Evolutionary conservation across 1,140 invertebrate species (phyloP), one percentile per base, ranked within the genome.

Genomic region (Augochlora pura): DNA sequence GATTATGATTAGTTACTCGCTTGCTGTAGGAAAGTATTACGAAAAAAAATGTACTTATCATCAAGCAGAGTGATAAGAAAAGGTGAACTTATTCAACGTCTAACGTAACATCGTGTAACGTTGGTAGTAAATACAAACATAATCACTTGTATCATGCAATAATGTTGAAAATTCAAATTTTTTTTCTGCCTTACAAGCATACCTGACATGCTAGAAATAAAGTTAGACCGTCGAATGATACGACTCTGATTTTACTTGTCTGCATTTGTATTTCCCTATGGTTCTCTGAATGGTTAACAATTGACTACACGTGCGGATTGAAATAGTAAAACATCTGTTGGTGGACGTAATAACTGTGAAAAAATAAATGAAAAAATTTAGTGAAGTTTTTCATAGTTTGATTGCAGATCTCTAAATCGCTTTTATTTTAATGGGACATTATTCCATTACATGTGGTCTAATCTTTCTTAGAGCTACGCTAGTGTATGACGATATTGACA

Each of bases 31-130:
- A 42, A 52, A 68, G 60, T 63, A 75, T 68, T 73, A 65, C 49
- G 42, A 67, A 42, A 74, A 75, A 69, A 27, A 39, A 69, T 77
- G 77, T 86, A 86, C 85, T 86, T 86, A 86, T 86, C 81, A 80
- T 83, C 80, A 66, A 39, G 65, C 38, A 67, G 1, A 66, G 60
- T 76, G 76, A 82, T 83, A 77, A 86, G 72, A 18, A 69, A 86
- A 76, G 42, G 42, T 75, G 57, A 78, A 82, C 70, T 71, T 81
- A 81, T 42, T 57, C 54, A 57, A 65, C 25, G 69, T 67, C 21
- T 84, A 77, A 77, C 49, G n/a, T 57, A 72, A 85, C 42, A 46
- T 63, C n/a, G 23, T 65, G 64, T 39, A 46, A 81, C 32, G n/a
- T 62, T 76, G 49, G 18, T 81, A 52, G 46, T 66, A 14, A 78